Conservation (phyloP, 2,113 vertebrate species). For the Nymphicus hollandicus region DNA sequence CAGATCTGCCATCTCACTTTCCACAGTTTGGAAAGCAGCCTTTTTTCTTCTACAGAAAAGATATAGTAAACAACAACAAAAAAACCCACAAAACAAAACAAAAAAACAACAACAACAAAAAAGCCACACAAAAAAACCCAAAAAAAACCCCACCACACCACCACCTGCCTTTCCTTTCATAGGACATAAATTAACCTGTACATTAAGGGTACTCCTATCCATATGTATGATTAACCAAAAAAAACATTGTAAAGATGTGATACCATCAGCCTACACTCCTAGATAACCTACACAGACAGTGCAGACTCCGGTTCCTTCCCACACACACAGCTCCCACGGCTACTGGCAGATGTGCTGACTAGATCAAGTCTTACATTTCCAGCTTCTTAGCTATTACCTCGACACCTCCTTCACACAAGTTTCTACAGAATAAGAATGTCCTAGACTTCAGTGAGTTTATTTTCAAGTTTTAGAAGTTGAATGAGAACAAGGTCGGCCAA, state of each 20-base stretch:
- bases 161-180: background rate
- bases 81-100: rapidly evolving
- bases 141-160: no score
- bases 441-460: background rate
- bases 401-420: background rate
- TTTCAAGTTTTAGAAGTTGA: background rate
- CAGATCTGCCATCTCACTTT: background rate
- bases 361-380: background rate
- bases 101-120: background rate
- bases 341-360: background rate
- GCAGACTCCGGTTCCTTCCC: background rate
- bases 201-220: background rate
- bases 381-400: background rate
- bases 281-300: background rate
- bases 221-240: background rate
- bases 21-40: background rate
- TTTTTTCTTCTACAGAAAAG: background rate
- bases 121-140: rapidly evolving
- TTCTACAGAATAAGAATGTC: background rate
- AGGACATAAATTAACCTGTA: background rate
- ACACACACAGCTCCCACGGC: background rate
- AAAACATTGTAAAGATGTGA: background rate
- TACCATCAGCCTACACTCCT: background rate
- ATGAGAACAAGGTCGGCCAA: background rate
- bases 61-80: background rate